Conservation (phyloP, 2,888 invertebrate genomes). For the Nesidiocoris tenuis region DNA sequence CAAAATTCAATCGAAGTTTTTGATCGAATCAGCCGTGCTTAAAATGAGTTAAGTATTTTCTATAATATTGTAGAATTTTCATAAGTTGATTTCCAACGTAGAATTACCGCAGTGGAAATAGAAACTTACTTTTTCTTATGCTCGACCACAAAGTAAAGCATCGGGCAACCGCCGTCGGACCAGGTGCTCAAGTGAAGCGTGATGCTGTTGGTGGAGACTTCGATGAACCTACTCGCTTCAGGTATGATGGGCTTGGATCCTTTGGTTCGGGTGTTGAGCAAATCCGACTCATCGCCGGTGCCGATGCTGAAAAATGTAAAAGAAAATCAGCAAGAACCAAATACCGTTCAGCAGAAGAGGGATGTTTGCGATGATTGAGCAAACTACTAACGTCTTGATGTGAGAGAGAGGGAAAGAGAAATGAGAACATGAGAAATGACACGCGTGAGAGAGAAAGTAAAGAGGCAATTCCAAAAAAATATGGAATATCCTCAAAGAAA, state of each 20-base stretch:
- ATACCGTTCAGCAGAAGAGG: neutral
- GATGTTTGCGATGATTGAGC: neutral
- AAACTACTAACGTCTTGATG: neutral
- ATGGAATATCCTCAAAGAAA: too few species aligned
- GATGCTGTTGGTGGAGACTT: constrained; percentile 89
- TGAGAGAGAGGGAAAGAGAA: too few species aligned
- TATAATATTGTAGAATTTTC: too few species aligned
- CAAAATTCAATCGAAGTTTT: too few species aligned
- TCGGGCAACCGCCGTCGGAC: constrained; percentile 93
- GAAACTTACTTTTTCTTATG: constrained; percentile 86
- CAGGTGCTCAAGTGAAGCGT: constrained; percentile 89
- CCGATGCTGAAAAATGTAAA: constrained; percentile 74
- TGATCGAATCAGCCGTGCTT: too few species aligned
- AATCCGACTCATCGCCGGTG: constrained; percentile 86
- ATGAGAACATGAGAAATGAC: too few species aligned
- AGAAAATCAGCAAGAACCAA: neutral
- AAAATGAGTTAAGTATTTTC: too few species aligned
- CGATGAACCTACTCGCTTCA: constrained; percentile 85
- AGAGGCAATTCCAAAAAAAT: too few species aligned
- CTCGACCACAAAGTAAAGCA: constrained; percentile 92
- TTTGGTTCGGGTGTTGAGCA: constrained; percentile 83
- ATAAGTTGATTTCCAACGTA: too few species aligned
- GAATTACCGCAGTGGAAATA: too few species aligned
- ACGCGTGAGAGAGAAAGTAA: too few species aligned
- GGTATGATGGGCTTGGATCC: constrained; percentile 92